A percentile compares a stretch with the other conserved stretches of the same genome.
These are phyloP conservation scores for Macquaria ambigua DNA, from an alignment of 2,113 vertebrate genomes.

Conservation along the genomic window DNA sequence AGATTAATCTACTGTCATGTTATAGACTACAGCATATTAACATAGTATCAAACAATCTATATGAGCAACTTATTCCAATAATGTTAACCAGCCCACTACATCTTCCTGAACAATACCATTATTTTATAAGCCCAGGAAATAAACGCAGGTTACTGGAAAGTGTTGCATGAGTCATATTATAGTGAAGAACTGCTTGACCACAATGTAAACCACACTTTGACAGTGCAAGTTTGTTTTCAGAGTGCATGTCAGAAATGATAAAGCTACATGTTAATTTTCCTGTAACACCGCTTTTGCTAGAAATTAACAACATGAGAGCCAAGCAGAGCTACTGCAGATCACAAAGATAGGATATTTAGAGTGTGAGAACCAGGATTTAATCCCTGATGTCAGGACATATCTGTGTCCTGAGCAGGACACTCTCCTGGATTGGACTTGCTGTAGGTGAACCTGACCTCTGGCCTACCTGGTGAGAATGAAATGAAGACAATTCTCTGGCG, in stretches of 20 bases:
- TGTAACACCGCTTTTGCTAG: background rate
- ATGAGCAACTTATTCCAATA: constrained; percentile 30
- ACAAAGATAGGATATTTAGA: background rate
- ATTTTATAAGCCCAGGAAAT: constrained; percentile 1
- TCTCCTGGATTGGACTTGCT: background rate
- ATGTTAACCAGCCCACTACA: constrained; percentile 10
- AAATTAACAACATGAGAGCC: background rate
- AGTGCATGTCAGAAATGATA: background rate
- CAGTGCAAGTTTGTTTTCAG: background rate
- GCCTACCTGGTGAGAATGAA: background rate
- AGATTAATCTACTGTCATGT: constrained; percentile 52
- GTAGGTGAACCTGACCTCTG: background rate
- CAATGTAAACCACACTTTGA: background rate
- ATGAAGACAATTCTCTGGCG: background rate
- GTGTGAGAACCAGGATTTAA: background rate
- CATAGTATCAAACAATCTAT: constrained; percentile 36
- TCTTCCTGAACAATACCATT: constrained; percentile 28
- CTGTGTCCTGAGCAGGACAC: background rate
- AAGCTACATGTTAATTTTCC: background rate
- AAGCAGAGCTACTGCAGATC: background rate
- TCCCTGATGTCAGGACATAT: background rate
- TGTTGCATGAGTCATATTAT: background rate
- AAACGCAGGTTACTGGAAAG: background rate
- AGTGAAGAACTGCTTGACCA: background rate
- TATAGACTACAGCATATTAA: constrained; percentile 35